Base-by-base conservation (phyloP, 2,888 invertebrate species). In the Petrolisthes manimaculis region DNA sequence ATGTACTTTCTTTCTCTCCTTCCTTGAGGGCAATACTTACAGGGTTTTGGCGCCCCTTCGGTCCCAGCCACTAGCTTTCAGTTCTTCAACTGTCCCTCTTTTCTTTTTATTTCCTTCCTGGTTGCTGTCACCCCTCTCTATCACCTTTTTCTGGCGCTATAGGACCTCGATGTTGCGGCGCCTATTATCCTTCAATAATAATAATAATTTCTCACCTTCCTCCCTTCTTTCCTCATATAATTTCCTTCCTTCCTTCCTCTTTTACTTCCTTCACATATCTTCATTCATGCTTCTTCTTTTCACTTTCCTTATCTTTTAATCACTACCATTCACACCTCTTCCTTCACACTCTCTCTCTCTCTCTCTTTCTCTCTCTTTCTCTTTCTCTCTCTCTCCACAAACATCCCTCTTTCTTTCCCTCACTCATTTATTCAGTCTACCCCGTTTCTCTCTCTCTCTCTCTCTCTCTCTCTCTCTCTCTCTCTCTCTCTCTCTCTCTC, bases 281-380 rank as follows among this genome's bases (percentile, higher is more conserved):
- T 21, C 71, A n/a, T n/a, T 14, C 67, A 61, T 18, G 1, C 18
- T 21, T 74, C n/a, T 21, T 21, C n/a, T 21, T 4, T 8, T 21
- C 24, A 21, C n/a, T 74, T n/a, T 74, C 8, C 14, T 18, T 21
- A 21, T n/a, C 74, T 8, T 21, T 74, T 74, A 8, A 1, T 21
- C 3, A 21, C 21, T 74, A 18, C 8, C 37, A 6, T 37, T 37
- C 18, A 12, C n/a, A 8, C 37, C 5, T 37, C 4, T 18, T 18
- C 12, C 9, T n/a, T 77, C 37, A 9, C 18, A 6, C 77, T 77
- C 77, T 77, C 77, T 77, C 77, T 77, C 77, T 77, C 21, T n/a
- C 74, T 21, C 74, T 74, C 74, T 74, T 1, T 14, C 53, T 14
- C 78, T 53, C 51, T 53, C 18, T 78, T 5, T 9, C 14, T 14